phyloP scores from a whole-genome alignment of 2,113 vertebrate genomes.

The Elachura formosa region DNA sequence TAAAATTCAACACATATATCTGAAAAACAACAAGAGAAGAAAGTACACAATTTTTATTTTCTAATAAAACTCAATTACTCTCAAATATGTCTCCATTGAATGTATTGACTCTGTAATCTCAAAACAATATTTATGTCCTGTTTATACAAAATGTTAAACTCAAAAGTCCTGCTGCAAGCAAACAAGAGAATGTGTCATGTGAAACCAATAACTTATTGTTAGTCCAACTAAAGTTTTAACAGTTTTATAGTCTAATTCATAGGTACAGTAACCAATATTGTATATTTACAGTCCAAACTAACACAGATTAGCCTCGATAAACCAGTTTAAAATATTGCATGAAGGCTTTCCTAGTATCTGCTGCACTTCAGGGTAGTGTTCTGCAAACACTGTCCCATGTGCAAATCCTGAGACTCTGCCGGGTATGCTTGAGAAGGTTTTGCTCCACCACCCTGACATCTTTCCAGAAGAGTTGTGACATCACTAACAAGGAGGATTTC shows the following conservation, averaged over 20 bases:
- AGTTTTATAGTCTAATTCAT: neutral
- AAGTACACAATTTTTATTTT: neutral
- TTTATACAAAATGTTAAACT: neutral
- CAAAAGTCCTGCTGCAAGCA: neutral
- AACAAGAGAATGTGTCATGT: neutral
- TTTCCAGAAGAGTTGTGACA: neutral
- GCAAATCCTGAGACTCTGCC: neutral
- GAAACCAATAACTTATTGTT: neutral
- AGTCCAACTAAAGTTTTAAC: neutral
- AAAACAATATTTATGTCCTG: neutral
- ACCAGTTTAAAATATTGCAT: neutral
- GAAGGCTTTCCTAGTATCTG: neutral
- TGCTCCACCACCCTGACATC: neutral
- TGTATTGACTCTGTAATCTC: neutral
- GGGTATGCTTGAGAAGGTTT: neutral
- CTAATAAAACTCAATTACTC: too few relatives aligned
- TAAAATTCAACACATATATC: neutral
- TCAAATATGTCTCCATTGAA: too few relatives aligned
- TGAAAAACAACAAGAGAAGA: neutral
- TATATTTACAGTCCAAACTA: neutral
- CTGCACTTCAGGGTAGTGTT: neutral
- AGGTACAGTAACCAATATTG: neutral
- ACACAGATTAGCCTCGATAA: accelerated
- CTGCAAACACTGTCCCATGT: accelerated
- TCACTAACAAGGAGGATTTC: neutral